Conservation (phyloP, 1,140 invertebrate genomes). For the Drosophila sucinea region DNA sequence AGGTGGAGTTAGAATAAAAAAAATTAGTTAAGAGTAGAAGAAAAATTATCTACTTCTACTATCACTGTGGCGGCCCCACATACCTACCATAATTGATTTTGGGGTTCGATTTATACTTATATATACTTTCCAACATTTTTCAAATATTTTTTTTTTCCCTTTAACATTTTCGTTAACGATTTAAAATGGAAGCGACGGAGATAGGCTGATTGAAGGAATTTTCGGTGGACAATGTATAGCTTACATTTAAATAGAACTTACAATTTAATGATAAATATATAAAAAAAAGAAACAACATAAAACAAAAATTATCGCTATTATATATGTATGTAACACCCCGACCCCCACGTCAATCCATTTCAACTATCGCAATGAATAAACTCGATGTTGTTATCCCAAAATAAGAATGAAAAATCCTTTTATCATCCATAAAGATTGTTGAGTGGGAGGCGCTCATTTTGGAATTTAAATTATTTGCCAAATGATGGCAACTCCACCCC, state of each 20-base stretch:
- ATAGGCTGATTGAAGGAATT: constrained; percentile 2
- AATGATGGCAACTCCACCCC: neutral
- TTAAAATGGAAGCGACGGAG: neutral
- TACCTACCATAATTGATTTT: neutral
- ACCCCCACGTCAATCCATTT: neutral
- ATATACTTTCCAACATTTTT: neutral
- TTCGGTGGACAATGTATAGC: constrained; percentile 16
- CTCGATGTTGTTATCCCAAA: constrained; percentile 46
- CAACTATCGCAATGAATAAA: constrained; percentile 29
- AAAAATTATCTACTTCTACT: neutral
- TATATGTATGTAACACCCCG: constrained; percentile 11
- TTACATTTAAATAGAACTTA: constrained; percentile 13
- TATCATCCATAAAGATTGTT: neutral
- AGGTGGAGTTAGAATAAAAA: constrained; percentile 6
- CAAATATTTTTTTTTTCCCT: neutral
- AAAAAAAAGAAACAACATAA: neutral
- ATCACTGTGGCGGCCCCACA: neutral
- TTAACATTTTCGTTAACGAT: neutral
- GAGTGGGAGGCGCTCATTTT: neutral
- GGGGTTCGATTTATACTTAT: neutral
- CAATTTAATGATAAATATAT: constrained; percentile 2
- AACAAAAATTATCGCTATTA: constrained; percentile 1
- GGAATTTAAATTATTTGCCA: neutral
- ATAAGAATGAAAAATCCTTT: constrained; percentile 22
- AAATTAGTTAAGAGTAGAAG: neutral